These are phyloP conservation scores for Riparia riparia DNA, from an alignment of 2,113 vertebrate species.

Conservation along the genomic window DNA sequence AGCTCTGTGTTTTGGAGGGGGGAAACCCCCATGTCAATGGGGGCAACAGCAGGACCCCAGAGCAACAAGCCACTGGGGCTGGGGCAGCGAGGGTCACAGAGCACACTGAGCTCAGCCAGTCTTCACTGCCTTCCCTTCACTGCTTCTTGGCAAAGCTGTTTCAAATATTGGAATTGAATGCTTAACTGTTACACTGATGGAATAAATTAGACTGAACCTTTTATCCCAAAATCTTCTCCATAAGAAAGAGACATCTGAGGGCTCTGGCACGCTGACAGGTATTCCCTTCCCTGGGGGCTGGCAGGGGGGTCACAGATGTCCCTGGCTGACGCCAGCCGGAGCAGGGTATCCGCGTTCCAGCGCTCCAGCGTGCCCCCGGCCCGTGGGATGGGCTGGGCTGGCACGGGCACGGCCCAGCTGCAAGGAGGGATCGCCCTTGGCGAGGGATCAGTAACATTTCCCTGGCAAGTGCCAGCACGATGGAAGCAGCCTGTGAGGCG, in stretches of 20 bases:
- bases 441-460: not conserved
- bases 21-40: accelerated
- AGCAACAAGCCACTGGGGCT: not conserved
- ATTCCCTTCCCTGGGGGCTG: conserved; percentile 16
- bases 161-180: conserved; percentile 47
- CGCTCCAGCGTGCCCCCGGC: accelerated
- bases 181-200: conserved; percentile 48
- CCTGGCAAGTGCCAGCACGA: not conserved
- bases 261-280: conserved; percentile 29
- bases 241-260: conserved; percentile 39
- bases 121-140: not conserved
- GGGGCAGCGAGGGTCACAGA: not conserved
- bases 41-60: not conserved
- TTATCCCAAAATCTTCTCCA: conserved; percentile 16
- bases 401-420: not conserved
- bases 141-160: conserved; percentile 29
- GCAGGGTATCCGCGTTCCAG: not conserved
- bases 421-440: not conserved
- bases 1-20: not conserved
- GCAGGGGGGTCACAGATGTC: conserved; percentile 27
- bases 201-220: conserved; percentile 58
- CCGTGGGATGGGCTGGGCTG: not conserved
- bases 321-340: not conserved
- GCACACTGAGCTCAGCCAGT: accelerated
- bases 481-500: not conserved